Percentiles rank a stretch among this genome's conserved stretches.
These are phyloP conservation scores for Sebastes vulpes DNA, from an alignment of 2,797 vertebrate species.

Conservation along the genomic window DNA sequence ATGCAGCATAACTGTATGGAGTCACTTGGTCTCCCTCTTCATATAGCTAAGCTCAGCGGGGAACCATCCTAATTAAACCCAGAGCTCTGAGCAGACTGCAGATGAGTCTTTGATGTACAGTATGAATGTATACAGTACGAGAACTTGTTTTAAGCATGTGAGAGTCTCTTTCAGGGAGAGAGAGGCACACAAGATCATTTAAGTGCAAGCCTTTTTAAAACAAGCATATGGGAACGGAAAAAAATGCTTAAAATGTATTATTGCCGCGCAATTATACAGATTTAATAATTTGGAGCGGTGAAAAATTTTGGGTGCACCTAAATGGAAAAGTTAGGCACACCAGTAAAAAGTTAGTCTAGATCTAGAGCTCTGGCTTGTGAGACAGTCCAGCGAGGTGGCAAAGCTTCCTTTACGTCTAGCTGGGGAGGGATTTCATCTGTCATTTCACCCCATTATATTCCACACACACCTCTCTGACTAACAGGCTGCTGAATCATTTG, in stretches of 20 bases:
- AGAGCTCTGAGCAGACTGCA: conserved; percentile 1
- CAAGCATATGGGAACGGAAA: no score
- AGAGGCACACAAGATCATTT: neutral
- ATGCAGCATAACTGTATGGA: neutral
- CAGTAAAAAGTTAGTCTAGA: no score
- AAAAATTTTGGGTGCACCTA: no score
- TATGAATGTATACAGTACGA: neutral
- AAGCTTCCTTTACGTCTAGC: conserved; percentile 46
- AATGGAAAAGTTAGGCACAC: no score
- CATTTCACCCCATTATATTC: conserved; percentile 63
- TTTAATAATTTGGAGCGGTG: no score
- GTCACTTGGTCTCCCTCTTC: conserved; percentile 1
- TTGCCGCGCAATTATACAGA: no score
- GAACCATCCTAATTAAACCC: conserved; percentile 52
- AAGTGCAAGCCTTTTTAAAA: no score
- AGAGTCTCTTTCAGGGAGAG: neutral
- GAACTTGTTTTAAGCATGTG: neutral
- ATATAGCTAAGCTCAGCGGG: conserved; percentile 33
- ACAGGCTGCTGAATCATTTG: conserved; percentile 57
- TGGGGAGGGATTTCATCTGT: conserved; percentile 56
- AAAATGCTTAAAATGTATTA: no score
- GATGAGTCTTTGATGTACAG: conserved; percentile 25
- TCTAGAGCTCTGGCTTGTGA: neutral
- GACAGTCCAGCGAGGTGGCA: conserved; percentile 23
- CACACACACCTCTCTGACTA: conserved; percentile 57